phyloP scores from a whole-genome alignment of 2,797 vertebrate genomes.

The Pipistrellus nathusii region DNA sequence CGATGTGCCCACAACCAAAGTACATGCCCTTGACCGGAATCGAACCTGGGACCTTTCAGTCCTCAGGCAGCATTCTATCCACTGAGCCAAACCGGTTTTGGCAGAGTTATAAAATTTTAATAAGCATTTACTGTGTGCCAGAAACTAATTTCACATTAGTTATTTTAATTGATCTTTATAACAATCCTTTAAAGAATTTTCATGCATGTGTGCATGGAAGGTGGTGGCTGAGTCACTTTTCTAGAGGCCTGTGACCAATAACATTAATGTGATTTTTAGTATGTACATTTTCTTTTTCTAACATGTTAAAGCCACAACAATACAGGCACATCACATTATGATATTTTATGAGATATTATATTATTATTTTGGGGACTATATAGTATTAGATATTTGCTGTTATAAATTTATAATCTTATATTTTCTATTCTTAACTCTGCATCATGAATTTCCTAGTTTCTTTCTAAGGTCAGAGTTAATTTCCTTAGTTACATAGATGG shows the following conservation, averaged over 20 bases:
- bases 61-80: too few relatives aligned
- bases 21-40: too few relatives aligned
- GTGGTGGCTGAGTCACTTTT: not conserved
- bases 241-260: not conserved
- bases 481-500: not conserved
- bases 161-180: conserved; percentile 51
- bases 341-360: not conserved
- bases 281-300: not conserved
- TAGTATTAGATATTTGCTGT: not conserved
- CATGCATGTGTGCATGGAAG: not conserved
- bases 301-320: not conserved
- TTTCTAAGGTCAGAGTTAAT: not conserved
- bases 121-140: not conserved
- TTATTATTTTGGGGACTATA: not conserved
- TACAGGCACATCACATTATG: not conserved
- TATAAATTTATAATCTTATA: not conserved
- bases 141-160: not conserved
- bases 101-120: conserved; percentile 10
- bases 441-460: not conserved
- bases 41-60: too few relatives aligned
- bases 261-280: not conserved
- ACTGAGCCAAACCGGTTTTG: too few relatives aligned
- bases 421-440: conserved; percentile 13
- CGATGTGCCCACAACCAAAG: too few relatives aligned
- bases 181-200: conserved; percentile 27